Evolutionary conservation across 2,797 vertebrate species (phyloP), one percentile per base, ranked within the genome.

Genomic region (Vireo griseus): DNA sequence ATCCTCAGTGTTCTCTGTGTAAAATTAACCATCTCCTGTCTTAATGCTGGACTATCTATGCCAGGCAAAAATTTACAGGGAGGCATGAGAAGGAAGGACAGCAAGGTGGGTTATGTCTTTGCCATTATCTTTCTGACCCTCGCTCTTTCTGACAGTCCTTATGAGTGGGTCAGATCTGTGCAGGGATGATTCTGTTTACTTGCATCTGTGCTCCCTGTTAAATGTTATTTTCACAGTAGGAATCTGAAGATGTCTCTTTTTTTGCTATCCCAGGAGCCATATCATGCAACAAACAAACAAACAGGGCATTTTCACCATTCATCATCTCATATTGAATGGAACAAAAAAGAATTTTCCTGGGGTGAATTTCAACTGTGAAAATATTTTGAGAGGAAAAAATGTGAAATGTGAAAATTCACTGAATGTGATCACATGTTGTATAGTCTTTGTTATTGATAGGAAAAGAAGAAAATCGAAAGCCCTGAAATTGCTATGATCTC

Each of bases 11-110:
- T 71, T 94, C 81, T 82, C 88, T 91, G 63, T 39, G 12, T 54
- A 63, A 93, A 77, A 37, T 93, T 96, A 92, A 95, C 92, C 24
- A 29, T 91, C 50, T 92, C 81, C 77, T 82, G 47, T 19, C 79
- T 76, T 92, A 74, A 57, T 62, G 29, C 83, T 77, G 47, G 35
- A 7, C 21, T 65, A 20, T 28, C 63, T 78, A 31, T 21, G n/a
- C 11, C 9, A 61, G 25, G 25, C 61, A 92, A 19, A 89, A 21
- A 51, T 92, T 57, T 89, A 26, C 14, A 47, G 25, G 16, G 39
- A 65, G 4, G 7, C 35, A 47, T 42, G 25, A 89, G 61, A 77
- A 88, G 15, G 31, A 84, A 88, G 42, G 45, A 42, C 19, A 76
- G 13, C 8, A 91, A 94, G 45, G 39, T 82, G 59, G 26, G 28